Conservation (phyloP, 2,113 vertebrate genomes). For the Cathartes aura region DNA sequence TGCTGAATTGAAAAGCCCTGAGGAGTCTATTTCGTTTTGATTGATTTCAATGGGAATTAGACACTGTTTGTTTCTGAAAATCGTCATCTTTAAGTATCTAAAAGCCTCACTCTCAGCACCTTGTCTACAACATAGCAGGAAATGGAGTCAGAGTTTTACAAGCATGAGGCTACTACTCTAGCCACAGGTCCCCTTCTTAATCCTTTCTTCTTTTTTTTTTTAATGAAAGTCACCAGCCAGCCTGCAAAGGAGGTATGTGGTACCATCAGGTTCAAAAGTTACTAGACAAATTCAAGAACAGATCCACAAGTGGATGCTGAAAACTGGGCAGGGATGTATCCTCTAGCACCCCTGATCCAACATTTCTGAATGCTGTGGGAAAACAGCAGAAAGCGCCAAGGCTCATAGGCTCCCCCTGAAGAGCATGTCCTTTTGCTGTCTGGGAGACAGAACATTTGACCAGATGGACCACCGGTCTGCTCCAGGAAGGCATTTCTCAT, state of each 20-base stretch:
- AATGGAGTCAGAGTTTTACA: not conserved
- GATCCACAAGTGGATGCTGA: not conserved
- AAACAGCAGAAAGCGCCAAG: not conserved
- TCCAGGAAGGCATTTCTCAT: not conserved
- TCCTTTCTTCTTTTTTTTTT: not conserved
- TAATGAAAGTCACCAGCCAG: not conserved
- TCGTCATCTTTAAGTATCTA: not conserved
- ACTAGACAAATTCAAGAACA: not conserved
- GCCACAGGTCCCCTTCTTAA: not conserved
- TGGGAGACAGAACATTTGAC: not conserved
- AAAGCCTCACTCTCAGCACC: not conserved
- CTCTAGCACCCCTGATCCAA: not conserved
- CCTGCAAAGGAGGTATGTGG: not conserved
- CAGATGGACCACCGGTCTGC: not conserved
- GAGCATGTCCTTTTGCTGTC: not conserved
- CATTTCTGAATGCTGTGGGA: not conserved
- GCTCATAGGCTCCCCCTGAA: not conserved
- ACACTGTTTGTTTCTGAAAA: constrained; percentile 41
- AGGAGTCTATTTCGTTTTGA: constrained; percentile 16
- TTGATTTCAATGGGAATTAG: constrained; percentile 36
- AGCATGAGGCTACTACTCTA: not conserved
- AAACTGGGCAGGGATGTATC: not conserved
- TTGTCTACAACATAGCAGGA: not conserved
- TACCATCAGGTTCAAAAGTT: not conserved
- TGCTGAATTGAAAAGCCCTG: not conserved